phyloP scores from a whole-genome alignment of 2,797 vertebrate genomes.

The Gymnopithys bicolor region DNA sequence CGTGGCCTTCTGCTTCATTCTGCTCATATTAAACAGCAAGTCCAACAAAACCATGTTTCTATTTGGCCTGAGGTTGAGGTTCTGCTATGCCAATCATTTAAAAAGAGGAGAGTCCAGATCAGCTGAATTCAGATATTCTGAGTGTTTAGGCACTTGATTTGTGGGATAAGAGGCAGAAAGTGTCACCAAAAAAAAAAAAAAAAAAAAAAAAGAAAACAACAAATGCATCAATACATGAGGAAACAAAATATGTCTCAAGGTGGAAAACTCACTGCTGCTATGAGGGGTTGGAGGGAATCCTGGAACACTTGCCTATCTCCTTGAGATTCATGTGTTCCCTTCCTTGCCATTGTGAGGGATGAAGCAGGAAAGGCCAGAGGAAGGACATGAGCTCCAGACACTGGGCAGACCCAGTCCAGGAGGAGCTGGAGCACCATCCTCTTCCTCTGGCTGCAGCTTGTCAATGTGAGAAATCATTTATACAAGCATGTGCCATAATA shows the following conservation, averaged over 20 bases:
- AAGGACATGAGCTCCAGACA: fast-evolving
- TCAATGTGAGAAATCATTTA: neutral
- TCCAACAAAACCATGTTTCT: neutral
- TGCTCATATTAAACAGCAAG: neutral
- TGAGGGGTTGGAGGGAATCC: fast-evolving
- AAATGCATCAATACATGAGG: fast-evolving
- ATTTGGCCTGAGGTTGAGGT: neutral
- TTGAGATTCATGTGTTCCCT: fast-evolving
- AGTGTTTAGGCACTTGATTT: neutral
- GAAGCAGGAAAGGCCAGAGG: neutral
- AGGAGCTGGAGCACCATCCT: neutral
- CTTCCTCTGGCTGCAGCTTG: neutral
- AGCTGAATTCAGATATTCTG: neutral
- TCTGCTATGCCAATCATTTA: neutral
- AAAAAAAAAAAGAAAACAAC: neutral
- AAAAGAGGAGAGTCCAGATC: neutral
- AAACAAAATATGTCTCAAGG: neutral
- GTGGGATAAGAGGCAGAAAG: neutral
- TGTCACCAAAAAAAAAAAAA: fast-evolving
- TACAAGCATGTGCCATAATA: fast-evolving
- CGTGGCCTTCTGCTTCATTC: neutral
- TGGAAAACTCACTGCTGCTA: neutral
- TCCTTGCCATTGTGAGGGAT: neutral
- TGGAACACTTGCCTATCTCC: fast-evolving
- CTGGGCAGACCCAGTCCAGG: fast-evolving